Conservation (phyloP, 2,888 invertebrate genomes). For the Ochropacha duplaris region DNA sequence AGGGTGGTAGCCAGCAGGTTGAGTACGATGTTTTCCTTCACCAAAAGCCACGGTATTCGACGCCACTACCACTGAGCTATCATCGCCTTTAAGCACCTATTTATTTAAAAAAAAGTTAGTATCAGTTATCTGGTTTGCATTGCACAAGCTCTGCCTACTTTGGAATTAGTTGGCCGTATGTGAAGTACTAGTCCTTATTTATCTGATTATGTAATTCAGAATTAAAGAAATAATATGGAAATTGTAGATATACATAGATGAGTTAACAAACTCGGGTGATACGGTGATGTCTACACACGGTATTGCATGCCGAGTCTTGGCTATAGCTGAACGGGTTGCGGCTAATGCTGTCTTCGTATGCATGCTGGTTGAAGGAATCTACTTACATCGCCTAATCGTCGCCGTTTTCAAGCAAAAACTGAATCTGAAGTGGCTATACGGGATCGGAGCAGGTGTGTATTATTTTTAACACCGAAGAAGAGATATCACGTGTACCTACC, state of each 20-base stretch:
- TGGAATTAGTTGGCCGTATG: too few relatives aligned
- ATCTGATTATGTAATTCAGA: too few relatives aligned
- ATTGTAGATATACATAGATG: slow-evolving; percentile 78
- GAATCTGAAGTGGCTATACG: slow-evolving; percentile 72
- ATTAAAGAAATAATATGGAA: background rate
- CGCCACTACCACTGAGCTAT: too few relatives aligned
- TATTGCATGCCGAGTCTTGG: slow-evolving; percentile 78
- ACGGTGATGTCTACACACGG: slow-evolving; percentile 79
- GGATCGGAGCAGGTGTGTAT: slow-evolving; percentile 65
- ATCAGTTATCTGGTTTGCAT: too few relatives aligned
- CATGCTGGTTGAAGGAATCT: slow-evolving; percentile 86
- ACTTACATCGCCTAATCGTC: slow-evolving; percentile 86
- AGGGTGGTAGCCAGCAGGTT: too few relatives aligned
- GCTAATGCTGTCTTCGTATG: slow-evolving; percentile 85
- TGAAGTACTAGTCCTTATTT: too few relatives aligned
- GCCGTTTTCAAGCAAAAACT: slow-evolving; percentile 84
- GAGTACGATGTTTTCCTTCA: too few relatives aligned
- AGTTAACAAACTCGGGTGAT: slow-evolving; percentile 68
- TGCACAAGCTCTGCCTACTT: too few relatives aligned
- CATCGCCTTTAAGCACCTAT: too few relatives aligned
- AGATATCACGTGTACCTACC: too few relatives aligned
- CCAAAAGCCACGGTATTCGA: too few relatives aligned
- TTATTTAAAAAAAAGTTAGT: too few relatives aligned
- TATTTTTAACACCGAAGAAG: background rate
- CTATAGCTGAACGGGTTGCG: slow-evolving; percentile 79